phyloP scores from a whole-genome alignment of 2,888 invertebrate species.

The Pachliopta kotzebuea region DNA sequence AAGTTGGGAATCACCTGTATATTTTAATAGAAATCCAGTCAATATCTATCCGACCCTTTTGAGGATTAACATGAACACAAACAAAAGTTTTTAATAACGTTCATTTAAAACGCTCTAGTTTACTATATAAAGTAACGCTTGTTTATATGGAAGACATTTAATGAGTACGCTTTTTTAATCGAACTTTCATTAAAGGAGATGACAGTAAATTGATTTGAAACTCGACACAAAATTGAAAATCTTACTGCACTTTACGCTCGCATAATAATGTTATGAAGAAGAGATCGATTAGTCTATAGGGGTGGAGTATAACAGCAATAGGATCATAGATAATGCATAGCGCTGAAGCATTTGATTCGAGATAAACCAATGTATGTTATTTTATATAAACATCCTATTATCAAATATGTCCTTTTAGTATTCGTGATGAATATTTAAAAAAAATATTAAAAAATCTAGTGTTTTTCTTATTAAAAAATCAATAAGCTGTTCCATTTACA shows the following conservation, averaged over 20 bases:
- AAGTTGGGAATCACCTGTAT: too few relatives aligned
- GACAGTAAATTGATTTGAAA: not conserved
- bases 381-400: not conserved
- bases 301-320: constrained; percentile 3
- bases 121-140: not conserved
- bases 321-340: not conserved
- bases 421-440: not conserved
- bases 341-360: not conserved
- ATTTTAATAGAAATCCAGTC: too few relatives aligned
- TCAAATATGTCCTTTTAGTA: not conserved
- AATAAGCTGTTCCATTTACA: too few relatives aligned
- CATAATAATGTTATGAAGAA: not conserved
- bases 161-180: not conserved
- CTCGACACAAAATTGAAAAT: not conserved
- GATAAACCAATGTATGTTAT: not conserved
- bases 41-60: too few relatives aligned
- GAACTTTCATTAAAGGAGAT: not conserved
- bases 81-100: not conserved
- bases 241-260: not conserved
- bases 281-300: not conserved
- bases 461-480: not conserved
- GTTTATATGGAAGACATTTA: not conserved
- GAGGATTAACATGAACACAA: not conserved
- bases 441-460: not conserved
- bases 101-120: too few relatives aligned